Evolutionary conservation across 2,888 invertebrate species (phyloP).

Genomic region (Phymatocera aterrima): DNA sequence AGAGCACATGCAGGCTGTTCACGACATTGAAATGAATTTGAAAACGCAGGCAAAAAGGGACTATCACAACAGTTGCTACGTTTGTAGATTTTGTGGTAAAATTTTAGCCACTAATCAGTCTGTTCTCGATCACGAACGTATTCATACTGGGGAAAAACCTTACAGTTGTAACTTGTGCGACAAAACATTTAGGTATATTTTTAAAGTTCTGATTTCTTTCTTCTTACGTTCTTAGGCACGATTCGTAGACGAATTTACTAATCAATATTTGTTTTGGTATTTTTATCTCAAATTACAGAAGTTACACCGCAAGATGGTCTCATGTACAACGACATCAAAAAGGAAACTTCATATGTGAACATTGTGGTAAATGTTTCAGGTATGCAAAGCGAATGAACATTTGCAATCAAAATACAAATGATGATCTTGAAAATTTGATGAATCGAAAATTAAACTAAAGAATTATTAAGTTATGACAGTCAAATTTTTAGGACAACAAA

Average conservation of each 20-base stretch:
- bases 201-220: too few species aligned
- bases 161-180: conserved; percentile 57
- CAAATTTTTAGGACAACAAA: too few species aligned
- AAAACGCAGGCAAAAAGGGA: conserved; percentile 49
- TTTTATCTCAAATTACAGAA: conserved; percentile 48
- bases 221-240: too few species aligned
- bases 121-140: conserved; percentile 57
- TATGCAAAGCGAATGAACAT: conserved; percentile 14
- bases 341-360: conserved; percentile 57
- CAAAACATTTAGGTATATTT: conserved; percentile 56
- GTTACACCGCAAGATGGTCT: conserved; percentile 57
- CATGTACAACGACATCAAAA: conserved; percentile 57
- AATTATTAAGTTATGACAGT: neutral
- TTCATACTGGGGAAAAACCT: conserved; percentile 60
- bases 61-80: conserved; percentile 53
- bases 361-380: conserved; percentile 59
- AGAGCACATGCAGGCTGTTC: conserved; percentile 52
- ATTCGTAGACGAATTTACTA: conserved; percentile 1
- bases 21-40: conserved; percentile 53
- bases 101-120: conserved; percentile 57
- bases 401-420: neutral
- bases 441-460: neutral
- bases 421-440: neutral
- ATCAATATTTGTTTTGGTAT: neutral
- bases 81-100: conserved; percentile 60